Percentiles rank a stretch among this genome's conserved stretches.
These are phyloP conservation scores for Cryptus armator DNA, from an alignment of 2,888 invertebrate genomes.

Conservation along the genomic window DNA sequence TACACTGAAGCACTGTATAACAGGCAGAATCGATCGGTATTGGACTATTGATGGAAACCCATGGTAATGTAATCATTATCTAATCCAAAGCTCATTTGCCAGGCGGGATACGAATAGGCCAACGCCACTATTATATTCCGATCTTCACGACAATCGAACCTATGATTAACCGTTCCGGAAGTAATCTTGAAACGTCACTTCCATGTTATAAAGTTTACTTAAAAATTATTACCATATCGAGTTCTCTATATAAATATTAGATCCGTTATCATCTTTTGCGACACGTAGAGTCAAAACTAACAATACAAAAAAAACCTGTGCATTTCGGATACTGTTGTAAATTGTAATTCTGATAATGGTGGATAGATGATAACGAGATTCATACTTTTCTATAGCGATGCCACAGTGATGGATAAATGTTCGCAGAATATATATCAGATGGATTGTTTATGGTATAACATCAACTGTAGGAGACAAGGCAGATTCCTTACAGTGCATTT, in stretches of 20 bases:
- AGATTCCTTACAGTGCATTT: slow-evolving; percentile 63
- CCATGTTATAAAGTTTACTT: too few relatives aligned
- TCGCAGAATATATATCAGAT: too few relatives aligned
- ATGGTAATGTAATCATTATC: slow-evolving; percentile 68
- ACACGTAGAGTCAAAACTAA: too few relatives aligned
- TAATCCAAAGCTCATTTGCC: slow-evolving; percentile 58
- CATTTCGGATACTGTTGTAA: not conserved
- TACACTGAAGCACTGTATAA: slow-evolving; percentile 1
- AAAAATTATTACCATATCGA: too few relatives aligned
- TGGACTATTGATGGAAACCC: slow-evolving; percentile 17
- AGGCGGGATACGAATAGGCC: slow-evolving; percentile 31
- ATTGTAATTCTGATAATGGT: not conserved
- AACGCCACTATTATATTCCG: slow-evolving; percentile 27
- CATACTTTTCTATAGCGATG: too few relatives aligned
- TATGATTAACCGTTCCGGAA: not conserved
- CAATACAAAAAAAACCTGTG: too few relatives aligned
- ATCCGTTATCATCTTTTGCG: too few relatives aligned
- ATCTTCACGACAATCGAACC: slow-evolving; percentile 51
- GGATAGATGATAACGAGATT: too few relatives aligned
- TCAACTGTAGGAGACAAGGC: slow-evolving; percentile 1
- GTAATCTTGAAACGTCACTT: too few relatives aligned
- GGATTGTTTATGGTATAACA: not conserved
- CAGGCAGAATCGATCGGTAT: slow-evolving; percentile 21
- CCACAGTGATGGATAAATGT: too few relatives aligned
- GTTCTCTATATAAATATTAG: too few relatives aligned